phyloP scores from a whole-genome alignment of 2,888 invertebrate species.

The Oxycera nigricornis region DNA sequence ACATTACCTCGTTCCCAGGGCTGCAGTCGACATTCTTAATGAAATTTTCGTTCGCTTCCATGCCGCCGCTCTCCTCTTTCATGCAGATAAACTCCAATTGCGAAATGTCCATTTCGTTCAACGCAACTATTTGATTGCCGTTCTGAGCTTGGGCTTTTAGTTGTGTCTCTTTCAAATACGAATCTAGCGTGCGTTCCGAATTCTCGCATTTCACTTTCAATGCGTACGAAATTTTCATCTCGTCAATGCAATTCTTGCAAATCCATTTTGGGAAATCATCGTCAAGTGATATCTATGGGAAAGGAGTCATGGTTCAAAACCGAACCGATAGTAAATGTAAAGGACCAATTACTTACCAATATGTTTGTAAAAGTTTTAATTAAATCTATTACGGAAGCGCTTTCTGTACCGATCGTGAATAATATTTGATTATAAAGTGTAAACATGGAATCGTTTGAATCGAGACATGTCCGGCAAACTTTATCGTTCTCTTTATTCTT shows the following conservation, averaged over 20 bases:
- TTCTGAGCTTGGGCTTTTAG: constrained; percentile 29
- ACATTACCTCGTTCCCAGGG: constrained; percentile 5
- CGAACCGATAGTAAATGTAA: no score
- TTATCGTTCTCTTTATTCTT: constrained; percentile 21
- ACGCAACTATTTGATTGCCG: constrained; percentile 26
- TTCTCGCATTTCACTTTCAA: constrained; percentile 33
- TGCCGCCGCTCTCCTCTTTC: constrained; percentile 22
- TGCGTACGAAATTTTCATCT: constrained; percentile 35
- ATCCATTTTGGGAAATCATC: constrained; percentile 37
- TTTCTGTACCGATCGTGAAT: constrained; percentile 22
- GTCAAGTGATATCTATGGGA: constrained; percentile 14
- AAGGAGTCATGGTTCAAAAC: background rate
- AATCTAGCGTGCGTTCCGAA: constrained; percentile 27
- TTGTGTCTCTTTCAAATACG: constrained; percentile 24
- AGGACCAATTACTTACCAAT: constrained; percentile 2
- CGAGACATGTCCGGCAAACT: constrained; percentile 29
- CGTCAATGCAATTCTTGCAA: constrained; percentile 34
- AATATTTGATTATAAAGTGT: constrained; percentile 29
- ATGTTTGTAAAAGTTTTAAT: constrained; percentile 34
- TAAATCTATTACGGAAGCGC: constrained; percentile 36
- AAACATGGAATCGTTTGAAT: constrained; percentile 31
- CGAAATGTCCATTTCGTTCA: constrained; percentile 36
- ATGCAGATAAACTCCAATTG: constrained; percentile 36
- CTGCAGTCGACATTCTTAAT: constrained; percentile 18
- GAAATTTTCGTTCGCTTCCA: constrained; percentile 16